Base-by-base conservation (phyloP, 2,113 vertebrate species). In the Leptodactylus fuscus region DNA sequence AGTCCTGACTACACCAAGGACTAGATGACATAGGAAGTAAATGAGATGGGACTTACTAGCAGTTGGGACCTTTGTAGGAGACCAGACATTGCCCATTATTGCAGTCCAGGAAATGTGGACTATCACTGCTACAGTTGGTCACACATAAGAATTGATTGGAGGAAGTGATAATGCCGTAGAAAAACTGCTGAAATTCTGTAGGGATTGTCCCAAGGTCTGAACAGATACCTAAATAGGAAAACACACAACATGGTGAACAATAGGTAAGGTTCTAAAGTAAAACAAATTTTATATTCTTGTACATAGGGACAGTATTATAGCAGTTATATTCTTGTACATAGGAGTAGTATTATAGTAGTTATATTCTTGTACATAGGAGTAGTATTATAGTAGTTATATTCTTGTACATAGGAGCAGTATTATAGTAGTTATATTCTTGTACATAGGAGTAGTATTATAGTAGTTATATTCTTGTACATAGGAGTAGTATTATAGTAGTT, bases 1-100 rank as follows among this genome's bases (percentile, higher is more conserved):
- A n/a, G n/a, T n/a, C n/a, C n/a, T n/a, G n/a, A n/a, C n/a, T n/a
- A n/a, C n/a, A n/a, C n/a, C n/a, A n/a, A n/a, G n/a, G n/a, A 9
- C 41, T 44, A 44, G 4, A 44, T 44, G 4, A 5, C 41, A 44
- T 44, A 44, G 41, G 41, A 44, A 44, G 41, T 5, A 4, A 44
- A 9, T 5, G 13, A 44, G 1, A 38, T 13, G 1, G 11, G n/a
- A 87, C 88, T 88, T 32, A 88, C 88, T 76, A 87, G 86, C 88
- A 88, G 13, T 1, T 82, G 16, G 88, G 86, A 7, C 88, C 88
- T 0, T 32, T 18, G 0, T 0, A 0, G 18, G 62, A 48, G 9
- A 88, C 46, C 27, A 69, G 24, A 48, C 88, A 88, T 41, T 2
- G 73, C 1, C 88, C 86, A 2, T 38, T 24, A 5, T 5, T 27